Evolutionary conservation across 1,140 invertebrate genomes (phyloP).

Genomic region (Steinernema feltiae): DNA sequence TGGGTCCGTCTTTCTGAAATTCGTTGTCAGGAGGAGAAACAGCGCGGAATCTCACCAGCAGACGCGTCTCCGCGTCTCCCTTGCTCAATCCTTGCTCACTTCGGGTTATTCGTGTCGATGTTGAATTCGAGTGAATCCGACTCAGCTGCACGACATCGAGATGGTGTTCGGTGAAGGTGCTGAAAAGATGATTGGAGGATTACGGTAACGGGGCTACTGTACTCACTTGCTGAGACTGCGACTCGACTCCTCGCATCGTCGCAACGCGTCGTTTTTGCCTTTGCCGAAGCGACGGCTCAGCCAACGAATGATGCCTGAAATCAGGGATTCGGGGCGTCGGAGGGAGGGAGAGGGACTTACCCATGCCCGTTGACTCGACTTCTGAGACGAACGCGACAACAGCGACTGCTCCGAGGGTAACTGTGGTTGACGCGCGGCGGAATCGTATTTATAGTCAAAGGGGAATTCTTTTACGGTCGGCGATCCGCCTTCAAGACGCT

Average conservation of each 20-base stretch:
- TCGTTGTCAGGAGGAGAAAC: not conserved
- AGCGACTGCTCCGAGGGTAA: not conserved
- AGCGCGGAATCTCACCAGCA: not conserved
- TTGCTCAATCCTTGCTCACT: slow-evolving; percentile 25
- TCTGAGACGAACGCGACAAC: not conserved
- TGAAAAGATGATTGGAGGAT: slow-evolving; percentile 10
- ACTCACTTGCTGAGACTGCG: slow-evolving; percentile 14
- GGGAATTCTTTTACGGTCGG: not conserved
- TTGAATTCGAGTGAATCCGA: slow-evolving; percentile 15
- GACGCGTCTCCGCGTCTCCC: slow-evolving; percentile 10
- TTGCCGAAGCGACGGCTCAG: not conserved
- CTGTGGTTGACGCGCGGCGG: not conserved
- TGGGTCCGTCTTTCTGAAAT: slow-evolving; percentile 28
- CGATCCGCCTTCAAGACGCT: not conserved
- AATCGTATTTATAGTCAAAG: not conserved
- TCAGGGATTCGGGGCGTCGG: not conserved
- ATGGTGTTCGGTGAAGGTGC: slow-evolving; percentile 27
- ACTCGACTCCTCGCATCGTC: not conserved
- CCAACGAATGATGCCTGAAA: not conserved
- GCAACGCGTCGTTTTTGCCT: not conserved
- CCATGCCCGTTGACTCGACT: not conserved
- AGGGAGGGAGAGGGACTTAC: not conserved
- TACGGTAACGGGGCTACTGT: not conserved
- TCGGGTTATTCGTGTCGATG: slow-evolving; percentile 23
- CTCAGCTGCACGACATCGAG: slow-evolving; percentile 22